Percentiles rank a stretch among this genome's conserved stretches.
phyloP scores from a whole-genome alignment of 2,797 vertebrate genomes.

The Pantherophis alleghaniensis region DNA sequence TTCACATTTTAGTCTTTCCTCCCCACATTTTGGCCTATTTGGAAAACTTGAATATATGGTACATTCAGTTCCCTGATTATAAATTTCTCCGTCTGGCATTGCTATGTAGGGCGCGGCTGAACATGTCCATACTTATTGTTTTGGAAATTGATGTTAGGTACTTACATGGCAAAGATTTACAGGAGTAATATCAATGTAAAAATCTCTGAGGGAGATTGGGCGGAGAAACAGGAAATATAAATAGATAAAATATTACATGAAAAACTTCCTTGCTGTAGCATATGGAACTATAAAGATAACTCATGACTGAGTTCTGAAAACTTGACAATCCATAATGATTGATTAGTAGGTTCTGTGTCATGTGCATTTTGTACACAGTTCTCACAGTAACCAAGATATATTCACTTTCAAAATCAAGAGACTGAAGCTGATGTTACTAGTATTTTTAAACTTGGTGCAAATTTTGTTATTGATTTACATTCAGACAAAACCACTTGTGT shows the following conservation, averaged over 20 bases:
- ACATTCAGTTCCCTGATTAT: not conserved
- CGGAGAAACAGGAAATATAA: not conserved
- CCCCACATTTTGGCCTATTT: not conserved
- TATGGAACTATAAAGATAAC: not conserved
- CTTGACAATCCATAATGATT: not conserved
- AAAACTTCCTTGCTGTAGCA: not conserved
- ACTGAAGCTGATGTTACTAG: not conserved
- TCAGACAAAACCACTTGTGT: not conserved
- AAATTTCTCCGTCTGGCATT: not conserved
- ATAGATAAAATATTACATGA: not conserved
- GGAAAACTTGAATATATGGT: not conserved
- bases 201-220: not conserved
- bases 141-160: not conserved
- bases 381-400: not conserved
- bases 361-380: not conserved
- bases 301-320: not conserved
- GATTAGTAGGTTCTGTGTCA: not conserved
- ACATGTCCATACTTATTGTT: not conserved
- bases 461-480: not conserved
- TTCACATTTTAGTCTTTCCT: not conserved
- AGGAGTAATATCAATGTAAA: rapidly evolving
- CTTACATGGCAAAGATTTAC: not conserved
- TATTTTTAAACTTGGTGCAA: not conserved
- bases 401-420: not conserved
- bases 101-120: not conserved